These are phyloP conservation scores for Mythimna loreyi DNA, from an alignment of 2,888 invertebrate genomes.

Conservation along the genomic window DNA sequence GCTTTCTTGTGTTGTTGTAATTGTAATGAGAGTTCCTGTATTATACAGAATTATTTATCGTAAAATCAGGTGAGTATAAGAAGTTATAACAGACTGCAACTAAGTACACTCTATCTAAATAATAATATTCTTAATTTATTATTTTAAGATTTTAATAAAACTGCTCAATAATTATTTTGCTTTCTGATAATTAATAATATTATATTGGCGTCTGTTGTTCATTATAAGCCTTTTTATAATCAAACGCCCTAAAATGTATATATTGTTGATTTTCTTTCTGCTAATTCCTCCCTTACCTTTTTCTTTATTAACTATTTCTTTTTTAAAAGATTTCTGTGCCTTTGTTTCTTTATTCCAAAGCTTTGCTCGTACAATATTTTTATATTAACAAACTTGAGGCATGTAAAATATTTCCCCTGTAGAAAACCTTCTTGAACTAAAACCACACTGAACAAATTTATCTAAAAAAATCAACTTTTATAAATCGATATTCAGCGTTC, in stretches of 20 bases:
- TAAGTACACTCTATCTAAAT: neutral
- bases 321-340: neutral
- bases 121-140: neutral
- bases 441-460: conserved; percentile 14
- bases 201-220: neutral
- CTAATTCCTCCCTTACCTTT: neutral
- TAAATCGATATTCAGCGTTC: neutral
- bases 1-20: conserved; percentile 55
- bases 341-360: conserved; percentile 23
- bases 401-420: conserved; percentile 20
- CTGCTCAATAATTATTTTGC: neutral
- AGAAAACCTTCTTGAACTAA: conserved; percentile 7
- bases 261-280: neutral
- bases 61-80: conserved; percentile 47
- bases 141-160: neutral
- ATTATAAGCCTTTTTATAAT: neutral
- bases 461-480: conserved; percentile 2
- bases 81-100: neutral
- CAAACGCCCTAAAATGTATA: neutral
- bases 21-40: conserved; percentile 19
- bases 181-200: conserved; percentile 16
- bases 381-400: conserved; percentile 23
- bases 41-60: conserved; percentile 33
- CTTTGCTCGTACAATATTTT: conserved; percentile 31
- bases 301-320: neutral